Evolutionary conservation across 2,113 vertebrate species (phyloP).

Genomic region (Clinocottus analis): DNA sequence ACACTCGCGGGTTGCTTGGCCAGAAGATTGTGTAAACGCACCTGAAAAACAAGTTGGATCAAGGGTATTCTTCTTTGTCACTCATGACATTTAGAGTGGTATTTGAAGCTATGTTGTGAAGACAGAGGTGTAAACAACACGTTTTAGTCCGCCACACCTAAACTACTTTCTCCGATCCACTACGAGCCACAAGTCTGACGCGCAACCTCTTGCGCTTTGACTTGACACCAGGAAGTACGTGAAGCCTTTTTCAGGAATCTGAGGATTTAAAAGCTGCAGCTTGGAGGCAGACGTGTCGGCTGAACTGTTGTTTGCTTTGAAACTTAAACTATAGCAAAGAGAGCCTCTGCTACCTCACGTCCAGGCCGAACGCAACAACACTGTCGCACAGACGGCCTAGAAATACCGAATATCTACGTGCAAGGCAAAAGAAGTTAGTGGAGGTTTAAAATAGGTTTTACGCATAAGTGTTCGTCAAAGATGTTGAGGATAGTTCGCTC

Average conservation of each 20-base stretch:
- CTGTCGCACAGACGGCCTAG: background rate
- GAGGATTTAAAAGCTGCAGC: background rate
- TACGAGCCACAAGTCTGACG: background rate
- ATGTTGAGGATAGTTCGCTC: background rate
- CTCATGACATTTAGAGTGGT: background rate
- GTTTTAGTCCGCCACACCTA: background rate
- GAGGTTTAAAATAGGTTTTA: no score
- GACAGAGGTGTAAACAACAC: background rate
- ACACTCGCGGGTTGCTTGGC: background rate
- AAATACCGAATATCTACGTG: background rate
- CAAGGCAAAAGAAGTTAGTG: background rate
- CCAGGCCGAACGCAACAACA: background rate
- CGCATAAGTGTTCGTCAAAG: background rate
- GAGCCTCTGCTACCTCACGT: background rate
- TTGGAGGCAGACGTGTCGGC: background rate
- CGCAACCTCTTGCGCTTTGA: background rate
- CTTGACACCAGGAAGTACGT: constrained; percentile 7
- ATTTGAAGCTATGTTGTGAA: background rate
- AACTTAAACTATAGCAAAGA: background rate
- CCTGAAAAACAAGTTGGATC: background rate
- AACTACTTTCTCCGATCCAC: background rate
- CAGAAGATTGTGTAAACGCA: background rate
- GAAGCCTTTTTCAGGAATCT: background rate
- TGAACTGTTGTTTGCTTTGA: background rate
- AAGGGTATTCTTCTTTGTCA: background rate